phyloP scores from a whole-genome alignment of 2,888 invertebrate genomes.

The Steinernema carpocapsae region DNA sequence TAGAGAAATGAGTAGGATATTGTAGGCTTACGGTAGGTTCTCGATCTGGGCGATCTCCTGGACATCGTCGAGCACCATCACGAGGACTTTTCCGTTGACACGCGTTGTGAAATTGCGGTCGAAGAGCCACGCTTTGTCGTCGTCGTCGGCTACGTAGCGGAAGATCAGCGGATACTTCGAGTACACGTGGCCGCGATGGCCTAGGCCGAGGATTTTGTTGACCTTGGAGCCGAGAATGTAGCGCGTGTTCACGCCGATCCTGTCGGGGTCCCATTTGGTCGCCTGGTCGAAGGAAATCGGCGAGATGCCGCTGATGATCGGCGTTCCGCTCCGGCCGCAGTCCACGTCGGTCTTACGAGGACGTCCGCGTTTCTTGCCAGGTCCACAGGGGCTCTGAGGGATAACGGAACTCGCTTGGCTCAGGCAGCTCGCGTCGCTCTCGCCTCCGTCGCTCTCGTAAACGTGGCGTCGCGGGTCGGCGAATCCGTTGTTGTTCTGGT shows the following conservation, averaged over 20 bases:
- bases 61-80: slow-evolving; percentile 47
- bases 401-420: not conserved
- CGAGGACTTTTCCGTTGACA: slow-evolving; percentile 42
- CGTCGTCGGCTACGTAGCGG: slow-evolving; percentile 65
- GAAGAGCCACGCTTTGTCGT: slow-evolving; percentile 61
- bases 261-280: slow-evolving; percentile 61
- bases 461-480: not conserved
- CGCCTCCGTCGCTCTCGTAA: slow-evolving; percentile 55
- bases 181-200: slow-evolving; percentile 55
- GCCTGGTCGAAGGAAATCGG: slow-evolving; percentile 58
- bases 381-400: not conserved
- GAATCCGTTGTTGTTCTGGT: not conserved
- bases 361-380: slow-evolving; percentile 49
- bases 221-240: slow-evolving; percentile 61
- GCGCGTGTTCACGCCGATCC: slow-evolving; percentile 49
- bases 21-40: slow-evolving; percentile 43
- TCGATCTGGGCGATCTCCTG: slow-evolving; percentile 48
- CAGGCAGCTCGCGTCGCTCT: slow-evolving; percentile 45
- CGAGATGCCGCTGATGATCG: slow-evolving; percentile 57
- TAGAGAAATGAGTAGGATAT: not conserved
- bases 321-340: slow-evolving; percentile 53
- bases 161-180: slow-evolving; percentile 59
- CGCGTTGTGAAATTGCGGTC: slow-evolving; percentile 48
- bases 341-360: slow-evolving; percentile 53
- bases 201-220: slow-evolving; percentile 48